A percentile compares a stretch with the other conserved stretches of the same genome.
These are phyloP conservation scores for Gymnodraco acuticeps DNA, from an alignment of 2,797 vertebrate genomes.

Conservation along the genomic window DNA sequence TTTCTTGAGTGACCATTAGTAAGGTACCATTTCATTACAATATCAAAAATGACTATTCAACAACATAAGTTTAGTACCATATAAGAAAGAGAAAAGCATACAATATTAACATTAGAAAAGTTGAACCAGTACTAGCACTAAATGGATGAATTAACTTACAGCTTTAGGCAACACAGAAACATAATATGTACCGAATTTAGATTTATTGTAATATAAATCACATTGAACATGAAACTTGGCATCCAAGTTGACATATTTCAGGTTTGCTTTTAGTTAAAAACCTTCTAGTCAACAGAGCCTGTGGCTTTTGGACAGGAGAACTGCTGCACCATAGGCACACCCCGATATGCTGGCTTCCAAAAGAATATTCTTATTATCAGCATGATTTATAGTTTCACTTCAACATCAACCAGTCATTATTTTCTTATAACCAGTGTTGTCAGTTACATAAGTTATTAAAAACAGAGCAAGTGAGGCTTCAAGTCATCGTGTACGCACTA, in stretches of 20 bases:
- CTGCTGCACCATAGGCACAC: not conserved
- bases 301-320: not conserved
- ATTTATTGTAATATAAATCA: too few relatives aligned
- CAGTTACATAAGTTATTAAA: not conserved
- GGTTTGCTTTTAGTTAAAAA: not conserved
- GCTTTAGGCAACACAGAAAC: not conserved
- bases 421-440: not conserved
- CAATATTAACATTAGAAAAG: not conserved
- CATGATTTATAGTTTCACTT: not conserved
- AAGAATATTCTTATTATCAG: not conserved
- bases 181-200: too few relatives aligned
- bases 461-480: not conserved
- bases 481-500: not conserved
- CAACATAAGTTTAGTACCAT: not conserved
- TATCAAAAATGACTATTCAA: too few relatives aligned
- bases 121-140: not conserved
- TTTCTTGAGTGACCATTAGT: too few relatives aligned
- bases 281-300: not conserved
- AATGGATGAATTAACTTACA: not conserved
- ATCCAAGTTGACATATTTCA: not conserved
- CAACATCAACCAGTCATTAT: not conserved
- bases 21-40: too few relatives aligned
- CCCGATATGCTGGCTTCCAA: not conserved
- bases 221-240: too few relatives aligned
- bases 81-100: too few relatives aligned